Evolutionary conservation across 2,888 invertebrate genomes (phyloP), one percentile per base, ranked within the genome.

Genomic region (Abrostola triplasia): DNA sequence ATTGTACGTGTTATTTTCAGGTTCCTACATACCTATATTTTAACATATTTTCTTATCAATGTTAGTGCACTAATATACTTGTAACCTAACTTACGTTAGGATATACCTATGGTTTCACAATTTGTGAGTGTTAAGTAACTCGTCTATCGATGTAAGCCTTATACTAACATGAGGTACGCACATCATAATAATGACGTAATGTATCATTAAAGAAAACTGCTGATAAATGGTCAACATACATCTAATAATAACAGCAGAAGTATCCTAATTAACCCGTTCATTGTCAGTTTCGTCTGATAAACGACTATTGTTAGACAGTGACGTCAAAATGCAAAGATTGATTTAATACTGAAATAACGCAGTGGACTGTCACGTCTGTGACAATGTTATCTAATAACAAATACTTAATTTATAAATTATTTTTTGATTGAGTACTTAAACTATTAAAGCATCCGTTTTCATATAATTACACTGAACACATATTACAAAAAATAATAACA

Each of bases 281-380:
- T 73, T 62, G 37, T 38, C 54, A 40, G 55, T 76, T 74, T 56
- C 58, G 61, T 63, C 24, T 73, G 57, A 77, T 77, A 71, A 47
- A 70, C 72, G 54, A 65, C 73, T 80, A 78, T 73, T 80, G 61
- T 79, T 80, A 59, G 72, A 42, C 37, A 59, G 59, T 79, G 76
- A 81, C 80, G 83, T 81, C 78, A 79, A 67, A 62, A 55, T 52
- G 67, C 65, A 68, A 51, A 70, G 53, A 66, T 60, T 60, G 42
- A 12, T 60, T 62, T 63, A 65, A 56, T 55, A 67, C 24, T 54
- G 57, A 35, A 47, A 51, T 50, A 51, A 52, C 38, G 51, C 35
- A 59, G 59, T 54, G 51, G 36, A 12, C 36, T 64, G 59, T 64
- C 59, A 58, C 41, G 51, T 49, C 44, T 13, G 7, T 13, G 13